Base-by-base conservation (phyloP, 2,888 invertebrate species). In the Hirtodrosophila confusa region DNA sequence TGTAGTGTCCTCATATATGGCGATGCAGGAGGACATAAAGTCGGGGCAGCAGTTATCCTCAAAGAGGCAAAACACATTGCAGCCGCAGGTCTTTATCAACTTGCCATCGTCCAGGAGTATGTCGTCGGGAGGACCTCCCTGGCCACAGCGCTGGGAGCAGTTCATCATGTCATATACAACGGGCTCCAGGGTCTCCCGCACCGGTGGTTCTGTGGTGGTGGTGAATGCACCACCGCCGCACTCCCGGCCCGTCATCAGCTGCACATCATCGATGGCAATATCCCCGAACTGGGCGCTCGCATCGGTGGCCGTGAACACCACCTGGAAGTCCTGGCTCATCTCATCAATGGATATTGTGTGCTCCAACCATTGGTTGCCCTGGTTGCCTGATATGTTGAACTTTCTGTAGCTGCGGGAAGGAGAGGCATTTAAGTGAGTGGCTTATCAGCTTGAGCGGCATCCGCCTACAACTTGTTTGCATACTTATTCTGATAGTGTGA, bases 241-340 rank as follows among this genome's bases (percentile, higher is more conserved):
- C 0, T 89, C 86, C 0, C 56, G 71, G 31, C 88, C 89, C 33
- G 93, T 93, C 29, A 94, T 91, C 31, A 97, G 91, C 6, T 93
- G 93, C 0, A 97, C 94, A 88, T 97, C 97, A 77, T 97, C 97
- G 10, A 97, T 93, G 0, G 97, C 97, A 35, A 95, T 95, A 87
- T 97, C 96, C 54, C 96, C 95, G 6, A 95, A 93, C 71, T 94
- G 95, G 23, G 93, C 93, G 0, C 80, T 75, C 0, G 96, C 96
- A 31, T 95, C 92, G 0, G 95, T 92, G 0, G 95, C 96, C 89
- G 96, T 96, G 43, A 97, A 93, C 3, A 96, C 92, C 27, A 97
- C 94, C 95, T 97, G 92, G 49, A 92, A 91, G 37, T 92, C 77
- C 92, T 92, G 48, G 78, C 79, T 2, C 92, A 91, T 33, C 90